Evolutionary conservation across 1,140 invertebrate genomes (phyloP), one percentile per base, ranked within the genome.

Genomic region (Euborellia annulipes): DNA sequence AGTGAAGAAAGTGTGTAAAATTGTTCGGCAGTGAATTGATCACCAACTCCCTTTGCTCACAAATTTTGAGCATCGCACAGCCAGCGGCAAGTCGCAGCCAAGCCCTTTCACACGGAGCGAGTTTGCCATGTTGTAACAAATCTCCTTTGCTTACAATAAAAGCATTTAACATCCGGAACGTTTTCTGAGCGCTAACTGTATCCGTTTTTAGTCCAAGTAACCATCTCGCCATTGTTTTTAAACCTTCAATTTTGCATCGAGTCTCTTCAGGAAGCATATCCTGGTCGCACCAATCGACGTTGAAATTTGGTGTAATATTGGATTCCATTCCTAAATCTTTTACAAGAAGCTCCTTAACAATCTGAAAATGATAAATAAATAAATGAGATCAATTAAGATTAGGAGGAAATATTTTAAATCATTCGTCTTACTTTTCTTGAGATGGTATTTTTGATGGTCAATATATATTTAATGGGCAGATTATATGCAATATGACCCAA

Each of bases 211-310:
- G 63, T 1, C 92, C 93, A 23, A 95, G 64, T 11, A 97, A 66
- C 92, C 93, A 98, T 21, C 93, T 73, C 1, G 90, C 90, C 79
- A 97, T 92, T 47, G 91, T 82, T 62, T 98, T 98, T 50, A 97
- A 73, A 0, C 86, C 91, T 65, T 95, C 90, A 18, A 94, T 73
- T 69, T 94, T 93, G 61, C 88, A 91, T 44, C 84, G 74, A 0
- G 90, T 94, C 62, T 93, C 88, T 55, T 89, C 81, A 1, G 89
- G 86, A 11, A 95, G 66, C 47, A 86, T 74, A 23, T 91, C 82
- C 60, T 94, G 85, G 2, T 73, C 62, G 66, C 86, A 91, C 91
- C 92, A 96, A 19, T 80, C 74, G 7, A 72, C 75, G 16, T 76
- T 77, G 2, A 67, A 63, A 59, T 58, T 48, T 62, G 59, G 3